Conservation (phyloP, 2,888 invertebrate species). For the Horisme vitalbata region DNA sequence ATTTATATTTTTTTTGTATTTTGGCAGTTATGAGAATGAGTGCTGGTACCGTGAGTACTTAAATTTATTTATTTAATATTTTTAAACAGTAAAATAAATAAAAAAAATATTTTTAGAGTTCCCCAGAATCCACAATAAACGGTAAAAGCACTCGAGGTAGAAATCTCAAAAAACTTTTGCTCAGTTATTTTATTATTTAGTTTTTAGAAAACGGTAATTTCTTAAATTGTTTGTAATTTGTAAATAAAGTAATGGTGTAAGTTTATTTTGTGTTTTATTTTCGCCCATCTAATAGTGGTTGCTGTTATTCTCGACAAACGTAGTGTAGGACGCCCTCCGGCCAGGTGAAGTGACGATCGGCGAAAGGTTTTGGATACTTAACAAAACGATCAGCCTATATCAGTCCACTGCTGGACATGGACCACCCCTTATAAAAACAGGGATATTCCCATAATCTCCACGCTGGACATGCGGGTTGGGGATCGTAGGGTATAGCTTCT, state of each 20-base stretch:
- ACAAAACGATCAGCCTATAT: too few species aligned
- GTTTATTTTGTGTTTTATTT: conserved; percentile 45
- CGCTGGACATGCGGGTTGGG: too few species aligned
- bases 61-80: not conserved
- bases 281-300: too few species aligned
- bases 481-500: too few species aligned
- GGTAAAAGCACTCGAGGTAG: conserved; percentile 8
- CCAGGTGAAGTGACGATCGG: too few species aligned
- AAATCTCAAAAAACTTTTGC: conserved; percentile 29
- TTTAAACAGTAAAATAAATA: not conserved
- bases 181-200: conserved; percentile 48
- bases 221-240: conserved; percentile 59
- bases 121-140: not conserved
- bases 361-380: too few species aligned
- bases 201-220: conserved; percentile 40
- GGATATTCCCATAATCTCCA: too few species aligned
- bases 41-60: conserved; percentile 6
- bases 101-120: not conserved
- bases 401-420: too few species aligned
- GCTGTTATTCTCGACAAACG: too few species aligned
- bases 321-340: too few species aligned
- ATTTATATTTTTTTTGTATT: conserved; percentile 9
- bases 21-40: conserved; percentile 6
- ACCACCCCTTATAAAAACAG: too few species aligned
- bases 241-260: conserved; percentile 78